phyloP scores from a whole-genome alignment of 2,113 vertebrate species.

The Neogale vison region DNA sequence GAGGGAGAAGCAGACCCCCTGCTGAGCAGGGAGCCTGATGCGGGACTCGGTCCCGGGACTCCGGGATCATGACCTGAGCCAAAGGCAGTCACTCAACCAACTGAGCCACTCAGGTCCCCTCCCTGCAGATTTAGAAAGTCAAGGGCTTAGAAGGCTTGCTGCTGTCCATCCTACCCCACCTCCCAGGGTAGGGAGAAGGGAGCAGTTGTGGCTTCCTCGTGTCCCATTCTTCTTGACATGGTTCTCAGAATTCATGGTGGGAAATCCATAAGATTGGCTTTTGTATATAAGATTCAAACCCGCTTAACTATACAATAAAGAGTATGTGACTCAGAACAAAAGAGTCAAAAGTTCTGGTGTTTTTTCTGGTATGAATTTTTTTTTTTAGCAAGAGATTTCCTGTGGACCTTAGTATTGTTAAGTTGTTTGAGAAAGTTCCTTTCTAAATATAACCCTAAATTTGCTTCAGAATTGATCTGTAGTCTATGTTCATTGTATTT shows the following conservation, averaged over 20 bases:
- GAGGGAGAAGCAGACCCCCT: no score
- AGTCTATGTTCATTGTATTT: neutral
- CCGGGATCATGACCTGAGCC: no score
- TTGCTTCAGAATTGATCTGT: neutral
- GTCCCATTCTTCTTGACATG: neutral
- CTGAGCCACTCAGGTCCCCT: neutral
- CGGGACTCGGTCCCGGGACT: no score
- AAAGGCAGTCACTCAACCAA: no score
- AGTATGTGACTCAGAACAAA: neutral
- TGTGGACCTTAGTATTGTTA: neutral
- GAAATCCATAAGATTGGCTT: neutral
- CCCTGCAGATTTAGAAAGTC: neutral
- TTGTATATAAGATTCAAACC: neutral
- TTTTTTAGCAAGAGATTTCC: neutral
- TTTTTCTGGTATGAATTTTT: neutral
- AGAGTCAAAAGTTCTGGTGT: neutral
- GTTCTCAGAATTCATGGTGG: constrained; percentile 6
- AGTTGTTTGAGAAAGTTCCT: neutral
- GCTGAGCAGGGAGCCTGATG: no score
- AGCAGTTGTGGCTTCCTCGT: neutral
- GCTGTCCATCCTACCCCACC: neutral
- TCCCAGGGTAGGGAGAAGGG: neutral
- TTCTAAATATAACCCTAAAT: constrained; percentile 1
- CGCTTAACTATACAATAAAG: neutral
- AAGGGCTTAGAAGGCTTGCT: neutral